Base-by-base conservation (phyloP, 2,797 vertebrate genomes). In the Arctocebus calabarensis region DNA sequence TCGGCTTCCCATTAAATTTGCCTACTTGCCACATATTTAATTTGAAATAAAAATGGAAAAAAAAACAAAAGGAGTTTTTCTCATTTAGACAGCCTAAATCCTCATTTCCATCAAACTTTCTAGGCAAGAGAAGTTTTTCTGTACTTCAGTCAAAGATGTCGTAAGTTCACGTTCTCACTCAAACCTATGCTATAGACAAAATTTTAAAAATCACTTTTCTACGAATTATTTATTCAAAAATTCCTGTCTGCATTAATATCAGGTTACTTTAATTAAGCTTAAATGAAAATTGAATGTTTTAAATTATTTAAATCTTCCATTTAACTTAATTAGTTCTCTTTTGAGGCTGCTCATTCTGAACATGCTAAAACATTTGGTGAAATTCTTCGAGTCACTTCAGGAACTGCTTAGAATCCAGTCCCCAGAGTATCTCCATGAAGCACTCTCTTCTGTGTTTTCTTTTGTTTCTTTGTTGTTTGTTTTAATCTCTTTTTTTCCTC, bases 281-380 rank as follows among this genome's bases (percentile, higher is more conserved):
- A 83, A 83, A 84, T 93, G 32, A 92, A 94, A 91, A 83, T 0
- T 57, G n/a, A 89, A 78, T 16, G 11, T 45, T 78, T 92, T 59
- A 86, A 94, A 96, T 85, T 52, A 96, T 71, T 91, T 90, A 95
- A 90, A 32, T 88, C 37, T 94, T 85, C 85, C 40, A n/a, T 16
- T 88, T 84, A 81, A 66, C 77, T 92, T 92, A 79, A 84, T 59
- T 66, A 68, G 91, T 77, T n/a, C 85, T 96, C 66, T 71, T 61
- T 90, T 88, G 23, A 77, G 70, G 90, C 29, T 85, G 55, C 22
- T 64, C 79, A 45, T 83, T 78, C 70, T 75, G 75, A 79, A 64
- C 66, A 91, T 40, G 68, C 79, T 66, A 82, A 94, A 73, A 71
- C 23, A 81, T 57, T 90, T 43, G 71, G 70, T 61, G 66, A 93